phyloP scores from a whole-genome alignment of 2,888 invertebrate species.

The Sinhomidia bicolor region DNA sequence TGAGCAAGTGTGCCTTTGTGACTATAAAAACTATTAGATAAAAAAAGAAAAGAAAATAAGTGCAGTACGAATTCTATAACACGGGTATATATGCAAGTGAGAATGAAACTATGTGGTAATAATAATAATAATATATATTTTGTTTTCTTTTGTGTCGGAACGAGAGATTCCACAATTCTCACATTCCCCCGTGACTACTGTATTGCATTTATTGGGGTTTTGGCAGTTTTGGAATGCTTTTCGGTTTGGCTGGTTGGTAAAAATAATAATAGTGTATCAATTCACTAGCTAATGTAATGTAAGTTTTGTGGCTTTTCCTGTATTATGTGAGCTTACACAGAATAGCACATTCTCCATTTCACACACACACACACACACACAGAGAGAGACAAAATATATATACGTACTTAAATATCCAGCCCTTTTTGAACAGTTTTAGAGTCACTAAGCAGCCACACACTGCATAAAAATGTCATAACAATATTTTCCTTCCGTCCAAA shows the following conservation, averaged over 20 bases:
- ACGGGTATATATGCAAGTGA: slow-evolving; percentile 10
- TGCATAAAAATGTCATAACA: slow-evolving; percentile 44
- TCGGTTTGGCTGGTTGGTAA: not conserved
- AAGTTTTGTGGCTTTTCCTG: not conserved
- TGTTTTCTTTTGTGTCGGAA: not conserved
- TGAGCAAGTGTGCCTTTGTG: slow-evolving; percentile 41
- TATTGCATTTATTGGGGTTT: not conserved
- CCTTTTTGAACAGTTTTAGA: slow-evolving; percentile 10
- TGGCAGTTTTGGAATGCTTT: slow-evolving; percentile 1
- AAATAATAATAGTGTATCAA: not conserved
- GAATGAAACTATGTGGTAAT: not conserved
- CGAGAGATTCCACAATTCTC: slow-evolving; percentile 9
- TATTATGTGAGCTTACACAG: not conserved
- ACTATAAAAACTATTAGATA: slow-evolving; percentile 23
- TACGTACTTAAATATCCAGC: not conserved
- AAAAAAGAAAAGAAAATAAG: not conserved
- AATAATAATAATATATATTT: not conserved
- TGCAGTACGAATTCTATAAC: no score
- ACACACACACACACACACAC: no score
- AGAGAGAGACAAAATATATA: no score
- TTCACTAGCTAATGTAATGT: not conserved
- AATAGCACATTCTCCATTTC: slow-evolving; percentile 1
- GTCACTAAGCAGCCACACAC: slow-evolving; percentile 8
- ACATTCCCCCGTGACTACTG: slow-evolving; percentile 33
- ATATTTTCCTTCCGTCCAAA: slow-evolving; percentile 24